Evolutionary conservation across 2,888 invertebrate species (phyloP), one percentile per base, ranked within the genome.

Genomic region (Anaspis maculata): DNA sequence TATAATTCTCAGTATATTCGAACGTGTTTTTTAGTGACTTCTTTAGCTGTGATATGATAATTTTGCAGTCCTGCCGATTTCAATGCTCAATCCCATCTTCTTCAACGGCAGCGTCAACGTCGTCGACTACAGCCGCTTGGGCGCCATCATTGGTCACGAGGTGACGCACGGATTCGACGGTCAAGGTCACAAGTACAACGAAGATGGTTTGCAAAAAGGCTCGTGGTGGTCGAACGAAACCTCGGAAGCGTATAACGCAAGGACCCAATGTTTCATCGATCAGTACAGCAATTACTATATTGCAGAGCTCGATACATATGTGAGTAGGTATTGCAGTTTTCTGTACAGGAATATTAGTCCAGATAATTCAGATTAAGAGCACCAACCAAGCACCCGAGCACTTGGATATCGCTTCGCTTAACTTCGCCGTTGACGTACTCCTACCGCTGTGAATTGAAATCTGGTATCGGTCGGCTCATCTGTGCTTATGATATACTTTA

Each of bases 81-180:
- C 60, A 5, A 56, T 64, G 41, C 30, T 64, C 12, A 62, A 62
- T 39, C 51, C 57, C 1, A 15, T 16, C 6, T 63, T 64, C 39
- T 64, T 61, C 39, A 49, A 44, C 27, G 57, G 57, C 14, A 44
- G 49, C 13, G 41, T 37, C 12, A 67, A 68, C 15, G 52, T 69
- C 6, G 54, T 74, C 51, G 73, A 75, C 48, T 75, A 71, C 46
- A 70, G 71, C 6, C 65, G 72, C 27, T 68, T 74, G 26, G 74
- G 74, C 7, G 67, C 69, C 7, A 67, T 74, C 2, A 71, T 74
- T 15, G 73, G 73, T 0, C 74, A 74, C 45, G 73, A 74, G 54
- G 72, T 73, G 11, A 72, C 71, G 0, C 73, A 73, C 45, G 73
- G 69, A 11, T 67, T 63, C 36, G 67, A 68, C 37, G 45, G 30